These are phyloP conservation scores for Onthophagus sagittarius DNA, from an alignment of 2,888 invertebrate species.

Conservation along the genomic window DNA sequence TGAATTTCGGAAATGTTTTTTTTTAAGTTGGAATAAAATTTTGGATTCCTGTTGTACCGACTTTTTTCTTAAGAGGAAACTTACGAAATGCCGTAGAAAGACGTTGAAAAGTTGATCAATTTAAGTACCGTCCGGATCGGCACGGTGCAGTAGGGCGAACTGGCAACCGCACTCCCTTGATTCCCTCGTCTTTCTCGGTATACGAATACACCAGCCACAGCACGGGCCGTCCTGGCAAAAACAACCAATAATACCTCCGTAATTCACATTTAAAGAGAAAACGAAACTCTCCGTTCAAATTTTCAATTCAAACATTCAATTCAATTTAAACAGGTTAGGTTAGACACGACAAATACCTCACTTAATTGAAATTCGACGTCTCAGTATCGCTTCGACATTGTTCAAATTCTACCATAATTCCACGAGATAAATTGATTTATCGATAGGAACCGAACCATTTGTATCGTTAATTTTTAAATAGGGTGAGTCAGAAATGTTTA, in stretches of 20 bases:
- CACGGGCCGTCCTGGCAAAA: slow-evolving; percentile 63
- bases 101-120: neutral
- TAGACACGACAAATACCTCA: no score
- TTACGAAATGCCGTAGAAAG: slow-evolving; percentile 2
- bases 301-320: neutral
- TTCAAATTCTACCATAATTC: no score
- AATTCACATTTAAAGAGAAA: neutral
- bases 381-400: no score
- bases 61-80: neutral
- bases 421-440: no score
- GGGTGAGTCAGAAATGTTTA: no score
- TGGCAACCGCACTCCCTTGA: slow-evolving; percentile 87
- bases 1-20: no score
- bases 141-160: slow-evolving; percentile 84
- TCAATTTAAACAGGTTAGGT: no score
- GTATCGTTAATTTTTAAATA: no score
- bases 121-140: slow-evolving; percentile 67
- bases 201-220: slow-evolving; percentile 87
- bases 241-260: neutral
- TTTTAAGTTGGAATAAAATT: neutral
- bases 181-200: slow-evolving; percentile 68
- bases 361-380: no score
- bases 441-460: no score
- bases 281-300: neutral
- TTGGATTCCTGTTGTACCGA: neutral